Base-by-base conservation (phyloP, 1,140 invertebrate species). In the Drosophila melanica region DNA sequence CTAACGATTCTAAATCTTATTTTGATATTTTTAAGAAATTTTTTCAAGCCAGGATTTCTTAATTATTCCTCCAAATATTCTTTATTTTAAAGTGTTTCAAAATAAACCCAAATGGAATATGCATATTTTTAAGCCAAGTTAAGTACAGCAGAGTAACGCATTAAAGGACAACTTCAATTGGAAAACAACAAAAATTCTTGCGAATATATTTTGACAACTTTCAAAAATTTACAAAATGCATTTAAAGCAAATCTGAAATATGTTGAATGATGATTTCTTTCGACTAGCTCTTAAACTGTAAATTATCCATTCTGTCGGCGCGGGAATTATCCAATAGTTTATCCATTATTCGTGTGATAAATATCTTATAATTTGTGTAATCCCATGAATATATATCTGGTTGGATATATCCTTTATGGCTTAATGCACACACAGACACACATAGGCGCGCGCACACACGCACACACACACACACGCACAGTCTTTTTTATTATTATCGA, bases 281-380 rank as follows among this genome's bases (percentile, higher is more conserved):
- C 7, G 10, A 60, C 33, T n/a, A 51, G 48, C n/a, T 48, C 10
- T 30, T n/a, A 20, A 44, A 8, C 48, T 58, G 44, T 62, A 18
- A 27, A 48, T 57, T 44, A 74, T 77, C 79, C 74, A 75, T 44
- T 63, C 18, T 53, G 30, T 27, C 14, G 16, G 39, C 39, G 60
- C 12, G 23, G 41, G 41, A 45, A 69, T 65, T 74, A 77, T 81
- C 78, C 79, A 82, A 75, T 82, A 66, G 64, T 63, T 82, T 71
- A 82, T 82, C 79, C 79, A 82, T n/a, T n/a, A 84, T 79, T 76
- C 50, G 59, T 60, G 14, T 2, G 35, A 12, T 2, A 23, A 14
- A 18, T 33, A 27, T 12, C 11, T 60, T 42, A 1, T 14, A 10
- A 14, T 53, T 42, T 27, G 4, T 35, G 47, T 62, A 60, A 41